Evolutionary conservation across 1,140 invertebrate species (phyloP), one percentile per base, ranked within the genome.

Genomic region (Drosophila varians): DNA sequence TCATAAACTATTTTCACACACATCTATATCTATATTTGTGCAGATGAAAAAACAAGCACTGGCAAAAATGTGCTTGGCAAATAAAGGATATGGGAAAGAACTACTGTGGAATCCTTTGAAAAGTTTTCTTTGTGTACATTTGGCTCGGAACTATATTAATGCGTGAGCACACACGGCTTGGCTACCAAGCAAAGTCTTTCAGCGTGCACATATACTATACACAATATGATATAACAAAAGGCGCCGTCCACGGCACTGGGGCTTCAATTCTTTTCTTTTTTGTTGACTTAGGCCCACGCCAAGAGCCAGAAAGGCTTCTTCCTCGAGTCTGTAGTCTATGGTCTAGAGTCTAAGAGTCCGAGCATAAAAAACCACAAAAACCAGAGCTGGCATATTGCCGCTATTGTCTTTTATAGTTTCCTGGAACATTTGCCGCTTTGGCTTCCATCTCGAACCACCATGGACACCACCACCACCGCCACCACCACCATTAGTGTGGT

Each of bases 1-100:
- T 89, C 88, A 90, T 90, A 90, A 90, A 90, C 88, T 84, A 82
- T 88, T 90, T 90, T 88, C 57, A 51, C 74, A 83, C 83, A 87
- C 77, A 82, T 70, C 77, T 65, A 77, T 73, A 82, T 87, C 62
- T 80, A 45, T 65, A 58, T 49, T 40, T 64, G n/a, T 28, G 38
- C 60, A 54, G 38, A 52, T 31, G 58, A 26, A 9, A 28, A 18
- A 26, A 64, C 21, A 14, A 38, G 8, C 16, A 42, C 14, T 18
- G 1, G 3, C 2, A 42, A 2, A 18, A 42, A 42, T 38, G 3
- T 28, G 8, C 9, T 28, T 9, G 1, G 26, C 26, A 28, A 28
- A 7, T 11, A 31, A 31, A 9, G 11, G 28, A 11, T 5, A 23
- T 5, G 3, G 21, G 25, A 26, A 26, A 26, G 1, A 31, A 9